Evolutionary conservation across 2,113 vertebrate genomes (phyloP), one percentile per base, ranked within the genome.

Genomic region (Chionomys nivalis): DNA sequence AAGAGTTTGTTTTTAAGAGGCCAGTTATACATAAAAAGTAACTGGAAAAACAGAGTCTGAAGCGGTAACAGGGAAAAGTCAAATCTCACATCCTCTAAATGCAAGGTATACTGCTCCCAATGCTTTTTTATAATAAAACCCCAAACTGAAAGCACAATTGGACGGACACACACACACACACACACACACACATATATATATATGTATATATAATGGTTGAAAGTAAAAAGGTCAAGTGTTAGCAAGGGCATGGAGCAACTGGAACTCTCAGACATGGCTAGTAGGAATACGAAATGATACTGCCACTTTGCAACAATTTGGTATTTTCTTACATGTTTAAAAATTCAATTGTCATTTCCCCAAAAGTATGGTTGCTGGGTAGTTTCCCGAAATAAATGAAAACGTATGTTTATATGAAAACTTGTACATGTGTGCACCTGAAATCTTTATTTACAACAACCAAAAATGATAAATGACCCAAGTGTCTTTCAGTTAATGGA

Each of bases 221-320:
- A 89, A 89, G 52, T 87, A 83, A 86, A 87, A 87, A 92, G 5
- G 42, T 49, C 75, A 81, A 95, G 19, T 61, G n/a, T 44, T 75
- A 47, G 0, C 61, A 87, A 93, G 42, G 28, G 75, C n/a, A 4
- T 21, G 44, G n/a, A 87, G 17, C 42, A 91, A 70, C 36, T 83
- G 21, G 31, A 75, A 85, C 42, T 52, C 47, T 49, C 70, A 76
- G 86, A 61, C 5, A 14, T 39, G n/a, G 39, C 49, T 72, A 86
- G 6, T 61, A 10, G 78, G 44, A 82, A 49, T 52, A 73, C 31
- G 88, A 86, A 81, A 55, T 58, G 49, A 16, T 6, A 42, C 36
- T 19, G 55, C 36, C 36, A 73, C 8, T 58, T 75, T 89, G 49
- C 49, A 72, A n/a, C 13, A 75, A 73, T 31, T 73, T 89, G n/a